phyloP scores from a whole-genome alignment of 2,113 vertebrate genomes.

The Zosterops japonicus region DNA sequence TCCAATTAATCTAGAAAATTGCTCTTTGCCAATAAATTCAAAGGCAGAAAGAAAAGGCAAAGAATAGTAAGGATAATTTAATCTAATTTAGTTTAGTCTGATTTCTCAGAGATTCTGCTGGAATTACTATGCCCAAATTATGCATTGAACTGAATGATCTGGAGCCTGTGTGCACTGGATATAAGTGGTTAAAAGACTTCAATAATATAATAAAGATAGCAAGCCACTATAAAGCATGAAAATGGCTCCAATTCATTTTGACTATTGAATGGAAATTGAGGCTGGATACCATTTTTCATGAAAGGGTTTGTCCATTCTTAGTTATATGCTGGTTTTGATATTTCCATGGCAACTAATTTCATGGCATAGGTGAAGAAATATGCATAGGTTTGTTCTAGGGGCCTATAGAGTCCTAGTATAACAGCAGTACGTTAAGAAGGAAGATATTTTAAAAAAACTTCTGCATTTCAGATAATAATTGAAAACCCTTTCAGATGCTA shows the following conservation, averaged over 20 bases:
- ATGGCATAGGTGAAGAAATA: not conserved
- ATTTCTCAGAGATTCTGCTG: not conserved
- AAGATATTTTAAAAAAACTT: not conserved
- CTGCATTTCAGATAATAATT: not conserved
- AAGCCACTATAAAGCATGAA: not conserved
- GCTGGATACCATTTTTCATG: not conserved
- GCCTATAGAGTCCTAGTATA: not conserved
- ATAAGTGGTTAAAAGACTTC: not conserved
- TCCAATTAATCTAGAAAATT: not conserved
- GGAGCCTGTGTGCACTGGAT: not conserved
- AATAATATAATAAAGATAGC: not conserved
- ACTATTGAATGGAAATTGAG: not conserved
- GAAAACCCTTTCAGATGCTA: not conserved
- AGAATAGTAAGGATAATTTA: not conserved
- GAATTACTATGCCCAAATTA: not conserved
- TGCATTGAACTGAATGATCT: not conserved
- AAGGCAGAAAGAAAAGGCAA: not conserved
- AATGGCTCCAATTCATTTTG: not conserved
- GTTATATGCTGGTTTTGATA: not conserved
- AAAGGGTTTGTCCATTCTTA: not conserved
- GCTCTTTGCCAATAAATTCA: not conserved
- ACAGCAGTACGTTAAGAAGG: not conserved
- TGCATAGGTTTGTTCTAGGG: not conserved
- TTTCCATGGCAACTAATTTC: slow-evolving; percentile 21
- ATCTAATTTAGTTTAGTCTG: not conserved